These are phyloP conservation scores for Icerya purchasi DNA, from an alignment of 2,888 invertebrate species.

Conservation along the genomic window DNA sequence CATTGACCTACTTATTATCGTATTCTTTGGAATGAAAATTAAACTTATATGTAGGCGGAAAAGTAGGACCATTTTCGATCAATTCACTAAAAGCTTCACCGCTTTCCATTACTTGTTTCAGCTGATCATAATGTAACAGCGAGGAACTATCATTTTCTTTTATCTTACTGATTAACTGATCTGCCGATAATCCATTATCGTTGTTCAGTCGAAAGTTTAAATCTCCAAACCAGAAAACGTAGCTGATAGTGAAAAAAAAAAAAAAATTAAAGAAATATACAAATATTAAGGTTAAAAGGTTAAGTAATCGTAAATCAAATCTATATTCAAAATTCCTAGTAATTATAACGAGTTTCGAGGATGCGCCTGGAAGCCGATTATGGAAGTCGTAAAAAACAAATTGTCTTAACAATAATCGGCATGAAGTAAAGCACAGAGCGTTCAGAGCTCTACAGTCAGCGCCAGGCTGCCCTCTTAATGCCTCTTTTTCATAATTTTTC, in stretches of 20 bases:
- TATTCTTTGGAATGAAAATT: slow-evolving; percentile 50
- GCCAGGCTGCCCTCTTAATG: no score
- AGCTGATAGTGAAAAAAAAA: slow-evolving; percentile 31
- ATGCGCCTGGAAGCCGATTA: not conserved
- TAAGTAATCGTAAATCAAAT: not conserved
- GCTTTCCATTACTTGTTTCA: slow-evolving; percentile 42
- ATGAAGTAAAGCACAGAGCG: no score
- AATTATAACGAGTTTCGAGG: not conserved
- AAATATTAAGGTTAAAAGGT: not conserved
- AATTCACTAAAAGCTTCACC: slow-evolving; percentile 70
- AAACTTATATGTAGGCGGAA: slow-evolving; percentile 77
- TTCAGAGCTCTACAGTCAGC: no score
- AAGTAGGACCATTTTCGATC: slow-evolving; percentile 45
- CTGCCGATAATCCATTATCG: slow-evolving; percentile 15
- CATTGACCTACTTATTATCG: slow-evolving; percentile 59
- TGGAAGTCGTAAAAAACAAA: no score
- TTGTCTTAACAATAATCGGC: no score
- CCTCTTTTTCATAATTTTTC: no score
- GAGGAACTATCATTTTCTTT: slow-evolving; percentile 30
- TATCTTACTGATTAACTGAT: slow-evolving; percentile 15
- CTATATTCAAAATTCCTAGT: not conserved
- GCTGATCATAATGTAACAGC: slow-evolving; percentile 54
- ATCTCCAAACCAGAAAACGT: slow-evolving; percentile 82
- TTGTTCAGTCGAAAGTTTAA: slow-evolving; percentile 53
- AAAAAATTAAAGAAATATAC: slow-evolving; percentile 3